Evolutionary conservation across 2,113 vertebrate genomes (phyloP).

Genomic region (Isurus oxyrinchus): DNA sequence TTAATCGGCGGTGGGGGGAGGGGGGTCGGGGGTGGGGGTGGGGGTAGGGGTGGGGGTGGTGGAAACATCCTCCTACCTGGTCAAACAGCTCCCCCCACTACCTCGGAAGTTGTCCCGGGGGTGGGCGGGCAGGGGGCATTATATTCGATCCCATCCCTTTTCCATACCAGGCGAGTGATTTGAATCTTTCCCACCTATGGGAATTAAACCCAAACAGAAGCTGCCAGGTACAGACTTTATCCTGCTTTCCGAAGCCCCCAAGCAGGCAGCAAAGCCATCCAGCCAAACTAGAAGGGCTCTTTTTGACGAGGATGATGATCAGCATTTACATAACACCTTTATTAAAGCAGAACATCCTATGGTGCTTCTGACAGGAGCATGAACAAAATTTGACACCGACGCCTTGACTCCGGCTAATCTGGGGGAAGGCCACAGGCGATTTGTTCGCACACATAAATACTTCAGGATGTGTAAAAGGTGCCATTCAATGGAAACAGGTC

Average conservation of each 20-base stretch:
- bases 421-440: not conserved
- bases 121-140: no score
- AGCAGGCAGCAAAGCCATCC: not conserved
- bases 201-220: not conserved
- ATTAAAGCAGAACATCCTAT: not conserved
- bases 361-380: not conserved
- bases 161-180: not conserved
- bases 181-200: not conserved
- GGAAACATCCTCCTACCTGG: no score
- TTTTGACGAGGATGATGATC: not conserved
- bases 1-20: no score
- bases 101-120: no score
- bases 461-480: not conserved
- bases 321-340: not conserved
- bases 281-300: not conserved
- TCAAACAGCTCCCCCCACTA: no score
- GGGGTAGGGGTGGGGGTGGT: no score
- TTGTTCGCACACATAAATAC: not conserved
- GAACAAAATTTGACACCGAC: not conserved
- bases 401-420: not conserved
- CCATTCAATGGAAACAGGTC: not conserved
- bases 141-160: not conserved
- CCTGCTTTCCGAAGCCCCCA: not conserved
- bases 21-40: no score
- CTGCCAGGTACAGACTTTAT: not conserved